Base-by-base conservation (phyloP, 2,113 vertebrate species). In the Phylloscopus trochiloides region DNA sequence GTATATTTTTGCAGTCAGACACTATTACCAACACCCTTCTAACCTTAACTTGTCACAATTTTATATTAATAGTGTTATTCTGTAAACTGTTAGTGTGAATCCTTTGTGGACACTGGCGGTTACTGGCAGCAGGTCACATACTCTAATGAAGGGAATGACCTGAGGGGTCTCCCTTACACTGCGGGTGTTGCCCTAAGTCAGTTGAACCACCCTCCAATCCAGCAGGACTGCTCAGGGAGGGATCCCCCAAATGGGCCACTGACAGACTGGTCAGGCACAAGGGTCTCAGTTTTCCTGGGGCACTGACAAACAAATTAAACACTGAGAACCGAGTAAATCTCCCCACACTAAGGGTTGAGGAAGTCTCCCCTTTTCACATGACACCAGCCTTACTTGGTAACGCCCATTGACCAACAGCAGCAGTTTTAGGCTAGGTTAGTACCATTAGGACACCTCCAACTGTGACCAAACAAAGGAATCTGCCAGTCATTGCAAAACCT, bases 291-390 rank as follows among this genome's bases (percentile, higher is more conserved):
- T 54, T 54, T 54, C 21, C 47, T 45, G 32, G 38, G 66, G 10
- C 5, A 8, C 21, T 54, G 32, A 62, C 32, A 52, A 21, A 38
- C 38, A 31, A 32, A 70, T 58, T 17, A 51, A 70, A 45, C 14
- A 38, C 12, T 83, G 24, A 38, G 21, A 36, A 34, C 21, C 26
- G 17, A n/a, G 21, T 38, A 45, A 21, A 73, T 32, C 21, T 54
- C 11, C 21, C 40, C 28, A 22, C 14, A 6, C 28, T 45, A 17
- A 63, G 11, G 17, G 17, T 7, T 47, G 40, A 84, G 40, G 22
- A 45, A 38, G 14, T 38, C 13, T 45, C 48, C 20, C 40, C 24
- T 54, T 63, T 36, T 22, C 22, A n/a, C 0, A 0, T 11, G 17
- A 63, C 28, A n/a, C 40, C 48, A 79, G 45, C 22, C 29, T 9